Evolutionary conservation across 2,888 invertebrate species (phyloP), one percentile per base, ranked within the genome.

Genomic region (Linnaemya vulpina): DNA sequence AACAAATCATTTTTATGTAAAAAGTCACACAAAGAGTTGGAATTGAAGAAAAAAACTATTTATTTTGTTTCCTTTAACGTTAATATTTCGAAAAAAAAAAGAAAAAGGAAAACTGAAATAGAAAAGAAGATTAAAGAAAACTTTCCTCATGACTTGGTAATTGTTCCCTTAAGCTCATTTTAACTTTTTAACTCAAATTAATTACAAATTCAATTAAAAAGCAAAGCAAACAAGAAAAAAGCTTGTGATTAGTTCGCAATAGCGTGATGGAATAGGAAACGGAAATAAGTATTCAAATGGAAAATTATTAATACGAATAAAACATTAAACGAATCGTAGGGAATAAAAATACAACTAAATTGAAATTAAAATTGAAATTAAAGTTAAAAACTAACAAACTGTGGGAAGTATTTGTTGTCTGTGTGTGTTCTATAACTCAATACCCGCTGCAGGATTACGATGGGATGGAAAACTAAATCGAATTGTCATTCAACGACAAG

Each of bases 131-230:
- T 22, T 40, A 20, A 60, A 67, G 3, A 38, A 30, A 46, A 53
- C 65, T 43, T 78, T 78, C 30, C 49, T 76, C 76, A 65, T 82
- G 49, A 71, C 70, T 71, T 63, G 55, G 20, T 76, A 65, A 82
- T 82, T 65, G 63, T 82, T 58, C 43, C 76, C 71, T 65, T 65
- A 76, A 82, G 71, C 63, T 71, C 65, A 71, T 82, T 82, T 82
- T 49, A 76, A 82, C 75, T 82, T 75, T 76, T 74, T 22, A 75
- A 70, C 68, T 76, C 7, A 82, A 75, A 76, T 82, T 82, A 82
- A 82, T 76, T 71, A 65, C 63, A 76, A 82, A 76, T 82, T 76
- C 71, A 82, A 82, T 82, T 82, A 71, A 75, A 82, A 74, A 51
- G 25, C 25, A 74, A 17, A 74, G 20, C 53, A 58, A 49, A 46